Conservation (phyloP, 1,140 invertebrate genomes). For the Zaprionus africanus region DNA sequence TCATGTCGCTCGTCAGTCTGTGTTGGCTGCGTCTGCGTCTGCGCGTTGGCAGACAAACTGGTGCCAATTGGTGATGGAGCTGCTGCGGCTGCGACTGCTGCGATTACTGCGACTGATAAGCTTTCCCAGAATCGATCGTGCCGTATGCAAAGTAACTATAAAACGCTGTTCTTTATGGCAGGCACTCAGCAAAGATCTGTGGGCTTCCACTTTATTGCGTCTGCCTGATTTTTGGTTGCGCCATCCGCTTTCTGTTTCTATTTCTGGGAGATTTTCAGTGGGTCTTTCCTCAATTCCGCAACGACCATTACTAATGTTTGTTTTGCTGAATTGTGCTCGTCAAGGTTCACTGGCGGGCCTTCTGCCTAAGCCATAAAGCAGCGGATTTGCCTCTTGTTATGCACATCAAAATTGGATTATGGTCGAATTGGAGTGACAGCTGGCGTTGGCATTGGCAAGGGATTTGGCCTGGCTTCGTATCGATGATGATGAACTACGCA, state of each 20-base stretch:
- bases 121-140: constrained; percentile 47
- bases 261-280: constrained; percentile 9
- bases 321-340: constrained; percentile 19
- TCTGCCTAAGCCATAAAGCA: constrained; percentile 39
- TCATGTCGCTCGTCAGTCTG: constrained; percentile 33
- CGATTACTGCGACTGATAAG: constrained; percentile 19
- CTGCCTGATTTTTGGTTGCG: constrained; percentile 20
- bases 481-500: constrained; percentile 27
- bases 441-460: constrained; percentile 38
- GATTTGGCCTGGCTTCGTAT: constrained; percentile 18
- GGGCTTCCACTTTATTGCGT: constrained; percentile 32
- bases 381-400: constrained; percentile 35
- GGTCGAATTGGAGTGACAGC: constrained; percentile 35
- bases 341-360: constrained; percentile 34
- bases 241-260: constrained; percentile 27
- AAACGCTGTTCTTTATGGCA: constrained; percentile 67
- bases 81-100: background rate
- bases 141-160: constrained; percentile 44
- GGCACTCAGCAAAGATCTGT: constrained; percentile 30
- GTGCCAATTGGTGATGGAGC: constrained; percentile 55
- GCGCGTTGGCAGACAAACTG: constrained; percentile 73
- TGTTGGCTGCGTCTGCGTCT: constrained; percentile 24
- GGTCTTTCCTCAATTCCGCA: constrained; percentile 35
- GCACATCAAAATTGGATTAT: constrained; percentile 46
- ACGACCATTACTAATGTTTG: constrained; percentile 33